Evolutionary conservation across 2,797 vertebrate species (phyloP).

Genomic region (Gorsachius magnificus): DNA sequence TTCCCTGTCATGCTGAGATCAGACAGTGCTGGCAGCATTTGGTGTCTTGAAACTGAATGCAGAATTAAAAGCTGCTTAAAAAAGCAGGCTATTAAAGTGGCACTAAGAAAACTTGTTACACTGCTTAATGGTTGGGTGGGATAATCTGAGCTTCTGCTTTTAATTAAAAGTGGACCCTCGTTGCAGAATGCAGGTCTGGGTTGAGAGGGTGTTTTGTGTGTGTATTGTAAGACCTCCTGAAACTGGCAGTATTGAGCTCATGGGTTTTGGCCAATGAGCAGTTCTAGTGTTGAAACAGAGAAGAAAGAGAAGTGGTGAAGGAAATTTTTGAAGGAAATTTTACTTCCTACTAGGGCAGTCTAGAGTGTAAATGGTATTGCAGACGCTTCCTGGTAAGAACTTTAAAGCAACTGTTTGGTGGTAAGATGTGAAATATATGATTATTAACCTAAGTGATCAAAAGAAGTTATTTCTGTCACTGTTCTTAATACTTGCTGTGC

Average conservation of each 20-base stretch:
- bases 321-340: not conserved
- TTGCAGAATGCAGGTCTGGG: not conserved
- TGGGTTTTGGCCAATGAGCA: not conserved
- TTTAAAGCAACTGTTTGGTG: not conserved
- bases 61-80: slow-evolving; percentile 52
- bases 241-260: not conserved
- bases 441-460: not conserved
- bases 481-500: not conserved
- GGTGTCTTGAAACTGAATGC: slow-evolving; percentile 30
- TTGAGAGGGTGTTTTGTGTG: not conserved
- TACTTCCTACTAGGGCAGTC: not conserved
- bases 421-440: not conserved
- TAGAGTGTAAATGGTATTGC: not conserved
- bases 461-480: not conserved
- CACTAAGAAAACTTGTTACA: not conserved
- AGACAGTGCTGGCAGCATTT: slow-evolving; percentile 47
- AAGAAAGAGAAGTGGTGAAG: not conserved
- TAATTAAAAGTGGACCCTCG: not conserved
- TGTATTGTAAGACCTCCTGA: not conserved
- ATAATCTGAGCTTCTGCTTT: slow-evolving; percentile 39
- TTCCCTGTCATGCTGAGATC: not conserved
- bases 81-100: slow-evolving; percentile 33
- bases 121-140: slow-evolving; percentile 16
- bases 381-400: not conserved
- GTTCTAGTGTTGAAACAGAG: not conserved